A percentile compares a stretch with the other conserved stretches of the same genome.
phyloP scores from a whole-genome alignment of 1,140 invertebrate genomes.

The Neomicropteryx cornuta region DNA sequence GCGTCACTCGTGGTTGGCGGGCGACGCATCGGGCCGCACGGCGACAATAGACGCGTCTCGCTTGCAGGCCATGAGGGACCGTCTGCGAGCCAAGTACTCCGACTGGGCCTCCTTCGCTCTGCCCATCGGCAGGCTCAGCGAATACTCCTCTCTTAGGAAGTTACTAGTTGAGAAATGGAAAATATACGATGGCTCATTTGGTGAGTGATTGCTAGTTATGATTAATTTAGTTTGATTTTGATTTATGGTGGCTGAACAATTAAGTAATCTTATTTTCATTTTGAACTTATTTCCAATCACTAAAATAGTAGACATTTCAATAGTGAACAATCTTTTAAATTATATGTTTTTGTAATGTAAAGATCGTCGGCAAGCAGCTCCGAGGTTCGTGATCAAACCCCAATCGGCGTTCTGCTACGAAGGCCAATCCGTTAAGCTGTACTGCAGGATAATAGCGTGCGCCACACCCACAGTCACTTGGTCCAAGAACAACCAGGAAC shows the following conservation, averaged over 20 bases:
- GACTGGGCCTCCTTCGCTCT: conserved; percentile 88
- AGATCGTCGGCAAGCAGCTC: conserved; percentile 95
- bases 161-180: conserved; percentile 92
- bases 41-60: conserved; percentile 68
- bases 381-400: conserved; percentile 94
- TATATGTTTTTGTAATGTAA: conserved; percentile 17
- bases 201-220: conserved; percentile 39
- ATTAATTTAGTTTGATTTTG: conserved; percentile 3
- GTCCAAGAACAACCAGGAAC: conserved; percentile 86
- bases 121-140: conserved; percentile 91
- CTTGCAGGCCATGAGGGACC: conserved; percentile 80
- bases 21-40: conserved; percentile 64
- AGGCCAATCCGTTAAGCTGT: conserved; percentile 94
- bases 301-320: conserved; percentile 3
- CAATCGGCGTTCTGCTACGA: conserved; percentile 92
- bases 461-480: conserved; percentile 92
- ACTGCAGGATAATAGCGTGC: conserved; percentile 90
- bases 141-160: conserved; percentile 96
- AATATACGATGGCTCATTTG: conserved; percentile 92
- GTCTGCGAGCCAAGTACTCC: conserved; percentile 70
- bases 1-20: conserved; percentile 88
- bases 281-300: conserved; percentile 9
- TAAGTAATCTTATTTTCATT: neutral
- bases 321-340: conserved; percentile 1
- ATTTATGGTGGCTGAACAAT: too few relatives aligned